Evolutionary conservation across 2,113 vertebrate species (phyloP).

Genomic region (Gobiocypris rarus): DNA sequence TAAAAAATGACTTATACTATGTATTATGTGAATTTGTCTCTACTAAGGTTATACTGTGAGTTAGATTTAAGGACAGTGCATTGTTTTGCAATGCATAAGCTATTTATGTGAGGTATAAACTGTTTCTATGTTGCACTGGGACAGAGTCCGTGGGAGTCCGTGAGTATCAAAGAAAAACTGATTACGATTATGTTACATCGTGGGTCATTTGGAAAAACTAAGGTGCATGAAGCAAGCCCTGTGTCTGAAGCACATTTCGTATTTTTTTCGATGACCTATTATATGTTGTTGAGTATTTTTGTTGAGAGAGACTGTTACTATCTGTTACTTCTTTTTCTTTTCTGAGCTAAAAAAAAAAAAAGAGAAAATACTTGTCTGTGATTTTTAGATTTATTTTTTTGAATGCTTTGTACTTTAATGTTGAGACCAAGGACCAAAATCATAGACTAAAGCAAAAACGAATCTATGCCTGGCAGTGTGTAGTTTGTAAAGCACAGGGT

Average conservation of each 20-base stretch:
- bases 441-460: conserved; percentile 77
- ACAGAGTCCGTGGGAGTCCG: neutral
- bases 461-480: conserved; percentile 72
- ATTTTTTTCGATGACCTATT: conserved; percentile 65
- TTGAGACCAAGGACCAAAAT: conserved; percentile 82
- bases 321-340: conserved; percentile 66
- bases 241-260: conserved; percentile 70
- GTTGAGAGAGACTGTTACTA: conserved; percentile 80
- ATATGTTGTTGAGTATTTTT: conserved; percentile 66
- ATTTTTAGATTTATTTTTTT: conserved; percentile 78
- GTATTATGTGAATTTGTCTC: conserved; percentile 50
- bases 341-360: conserved; percentile 64
- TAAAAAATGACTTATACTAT: conserved; percentile 67
- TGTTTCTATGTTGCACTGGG: conserved; percentile 41
- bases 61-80: conserved; percentile 69
- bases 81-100: conserved; percentile 78
- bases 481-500: conserved; percentile 77
- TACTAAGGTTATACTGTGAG: conserved; percentile 72
- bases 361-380: conserved; percentile 69
- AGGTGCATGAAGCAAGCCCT: conserved; percentile 15
- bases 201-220: conserved; percentile 18
- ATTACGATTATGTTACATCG: conserved; percentile 13
- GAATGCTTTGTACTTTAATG: conserved; percentile 80
- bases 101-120: conserved; percentile 77
- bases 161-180: conserved; percentile 5